A percentile compares a stretch with the other conserved stretches of the same genome.
These are phyloP conservation scores for Cyanoderma ruficeps DNA, from an alignment of 2,113 vertebrate genomes.

Conservation along the genomic window DNA sequence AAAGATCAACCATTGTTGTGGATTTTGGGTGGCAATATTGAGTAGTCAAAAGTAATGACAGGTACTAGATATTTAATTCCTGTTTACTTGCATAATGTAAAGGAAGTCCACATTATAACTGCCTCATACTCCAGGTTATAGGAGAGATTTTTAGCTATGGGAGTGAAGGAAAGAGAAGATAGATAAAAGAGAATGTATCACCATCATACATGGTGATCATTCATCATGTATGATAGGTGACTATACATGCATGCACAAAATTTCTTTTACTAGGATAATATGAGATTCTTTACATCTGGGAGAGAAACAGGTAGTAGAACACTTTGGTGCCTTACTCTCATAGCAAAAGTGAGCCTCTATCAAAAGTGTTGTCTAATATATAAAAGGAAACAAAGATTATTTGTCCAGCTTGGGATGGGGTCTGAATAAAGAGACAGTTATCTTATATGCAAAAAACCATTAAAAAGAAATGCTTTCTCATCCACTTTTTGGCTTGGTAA, in stretches of 20 bases:
- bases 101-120: neutral
- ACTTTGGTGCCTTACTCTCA: neutral
- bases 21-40: neutral
- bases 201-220: neutral
- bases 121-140: neutral
- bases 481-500: conserved; percentile 11
- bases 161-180: neutral
- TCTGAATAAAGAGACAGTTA: neutral
- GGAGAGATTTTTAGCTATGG: neutral
- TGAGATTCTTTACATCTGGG: neutral
- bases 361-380: neutral
- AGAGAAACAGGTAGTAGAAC: neutral
- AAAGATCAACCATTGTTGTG: neutral
- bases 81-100: neutral
- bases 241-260: neutral
- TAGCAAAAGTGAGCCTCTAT: neutral
- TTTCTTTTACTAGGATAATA: neutral
- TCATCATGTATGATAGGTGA: neutral
- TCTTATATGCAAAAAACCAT: neutral
- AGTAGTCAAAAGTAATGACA: neutral
- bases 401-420: neutral
- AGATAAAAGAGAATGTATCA: neutral
- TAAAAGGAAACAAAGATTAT: neutral
- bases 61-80: neutral
- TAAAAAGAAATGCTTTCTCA: conserved; percentile 24